phyloP scores from a whole-genome alignment of 2,888 invertebrate genomes.

The Lithodes maja region DNA sequence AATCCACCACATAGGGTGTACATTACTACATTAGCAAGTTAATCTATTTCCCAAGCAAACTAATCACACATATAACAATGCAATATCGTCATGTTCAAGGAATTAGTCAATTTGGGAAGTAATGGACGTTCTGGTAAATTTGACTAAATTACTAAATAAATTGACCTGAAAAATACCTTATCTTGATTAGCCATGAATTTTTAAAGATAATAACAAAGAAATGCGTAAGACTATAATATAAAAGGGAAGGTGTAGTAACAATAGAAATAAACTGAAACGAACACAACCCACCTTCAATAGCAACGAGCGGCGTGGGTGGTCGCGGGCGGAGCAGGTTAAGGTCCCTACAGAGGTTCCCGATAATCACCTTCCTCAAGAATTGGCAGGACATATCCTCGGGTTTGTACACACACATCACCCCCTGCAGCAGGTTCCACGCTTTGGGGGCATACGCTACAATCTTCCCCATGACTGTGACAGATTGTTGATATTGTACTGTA shows the following conservation, averaged over 20 bases:
- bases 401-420: slow-evolving; percentile 73
- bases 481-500: no score
- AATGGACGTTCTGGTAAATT: no score
- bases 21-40: no score
- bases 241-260: no score
- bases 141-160: no score
- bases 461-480: slow-evolving; percentile 14
- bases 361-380: slow-evolving; percentile 35
- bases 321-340: slow-evolving; percentile 46
- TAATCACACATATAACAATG: no score
- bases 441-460: slow-evolving; percentile 69
- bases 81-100: no score
- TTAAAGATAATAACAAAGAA: not conserved
- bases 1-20: no score
- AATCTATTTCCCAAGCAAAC: no score
- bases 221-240: no score
- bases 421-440: slow-evolving; percentile 72
- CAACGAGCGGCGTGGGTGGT: slow-evolving; percentile 14
- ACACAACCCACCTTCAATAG: slow-evolving; percentile 50
- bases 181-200: no score
- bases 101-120: not conserved
- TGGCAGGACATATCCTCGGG: slow-evolving; percentile 71
- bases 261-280: no score
- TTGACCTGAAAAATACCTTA: not conserved
- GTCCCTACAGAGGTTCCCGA: slow-evolving; percentile 55